Conservation (phyloP, 2,113 vertebrate species). For the Pan troglodytes region NHGRI_mPanTro3-v2.1_pri NC_072413.2:87423001-87423500, state of each 20-base stretch:
- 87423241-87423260: not conserved
- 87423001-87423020: not conserved
- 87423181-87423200: constrained; percentile 57
- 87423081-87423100: constrained; percentile 48
- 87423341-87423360: constrained; percentile 61
- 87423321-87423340: not conserved
- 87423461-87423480: constrained; percentile 14
- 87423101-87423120: not conserved
- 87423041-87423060: not conserved
- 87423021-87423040: not conserved
- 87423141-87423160: constrained; percentile 51
- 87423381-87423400: not conserved
- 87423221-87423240: constrained; percentile 21
- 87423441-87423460: constrained; percentile 43
- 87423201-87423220: constrained; percentile 61
- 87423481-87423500: constrained; percentile 9
- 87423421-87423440: not conserved
- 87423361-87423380: not conserved
- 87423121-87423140: not conserved
- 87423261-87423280: constrained; percentile 57
- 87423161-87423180: constrained; percentile 67
- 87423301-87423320: constrained; percentile 20
- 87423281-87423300: constrained; percentile 63
- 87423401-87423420: constrained; percentile 36
- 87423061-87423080: not conserved